Conservation (phyloP, 2,797 vertebrate genomes). For the Oryzias sinensis region DNA sequence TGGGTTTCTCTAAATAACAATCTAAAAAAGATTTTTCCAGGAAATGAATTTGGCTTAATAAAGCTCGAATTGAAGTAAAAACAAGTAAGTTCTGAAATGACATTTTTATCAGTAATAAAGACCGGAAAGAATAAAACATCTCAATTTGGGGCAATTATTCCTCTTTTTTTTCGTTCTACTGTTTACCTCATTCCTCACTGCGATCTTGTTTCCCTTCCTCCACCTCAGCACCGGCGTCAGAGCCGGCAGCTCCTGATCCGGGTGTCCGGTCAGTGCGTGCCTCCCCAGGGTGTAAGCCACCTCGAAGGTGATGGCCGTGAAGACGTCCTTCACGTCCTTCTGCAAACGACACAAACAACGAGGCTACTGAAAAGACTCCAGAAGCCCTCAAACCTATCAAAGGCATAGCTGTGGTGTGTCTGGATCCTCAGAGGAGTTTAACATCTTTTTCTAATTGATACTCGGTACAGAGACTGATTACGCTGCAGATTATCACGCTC, state of each 20-base stretch:
- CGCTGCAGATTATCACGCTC: constrained; percentile 31
- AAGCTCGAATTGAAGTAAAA: no score
- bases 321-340: constrained; percentile 94
- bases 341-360: constrained; percentile 60
- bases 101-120: not conserved
- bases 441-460: constrained; percentile 45
- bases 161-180: no score
- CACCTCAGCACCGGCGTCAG: constrained; percentile 91
- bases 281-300: constrained; percentile 86
- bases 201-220: constrained; percentile 92
- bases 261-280: constrained; percentile 71
- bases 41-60: no score
- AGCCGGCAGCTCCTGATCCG: constrained; percentile 81
- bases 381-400: constrained; percentile 9
- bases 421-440: constrained; percentile 25
- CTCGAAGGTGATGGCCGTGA: constrained; percentile 92
- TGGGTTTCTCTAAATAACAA: no score
- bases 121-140: not conserved
- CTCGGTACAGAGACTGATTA: constrained; percentile 26
- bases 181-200: constrained; percentile 89
- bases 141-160: not conserved
- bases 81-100: no score
- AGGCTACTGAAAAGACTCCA: not conserved
- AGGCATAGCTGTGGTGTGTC: constrained; percentile 29
- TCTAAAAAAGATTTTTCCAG: no score